phyloP scores from a whole-genome alignment of 2,113 vertebrate genomes.

The Stictonetta naevosa region DNA sequence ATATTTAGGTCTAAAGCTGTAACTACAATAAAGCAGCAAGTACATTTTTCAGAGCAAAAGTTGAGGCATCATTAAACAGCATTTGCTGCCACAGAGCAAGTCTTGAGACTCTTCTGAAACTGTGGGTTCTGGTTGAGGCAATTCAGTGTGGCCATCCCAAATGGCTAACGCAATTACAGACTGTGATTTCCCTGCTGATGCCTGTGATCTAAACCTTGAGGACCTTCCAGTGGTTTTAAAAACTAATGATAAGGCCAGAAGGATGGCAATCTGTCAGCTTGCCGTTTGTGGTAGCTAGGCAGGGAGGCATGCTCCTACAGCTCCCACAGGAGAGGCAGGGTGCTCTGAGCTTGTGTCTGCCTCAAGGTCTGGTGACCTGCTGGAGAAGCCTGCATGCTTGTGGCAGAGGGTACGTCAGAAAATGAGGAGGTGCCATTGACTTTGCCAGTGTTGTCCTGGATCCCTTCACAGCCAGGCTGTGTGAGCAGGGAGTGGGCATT shows the following conservation, averaged over 20 bases:
- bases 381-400: too few species aligned
- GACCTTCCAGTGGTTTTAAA: background rate
- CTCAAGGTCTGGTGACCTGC: background rate
- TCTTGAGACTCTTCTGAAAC: too few species aligned
- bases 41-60: background rate
- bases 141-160: background rate
- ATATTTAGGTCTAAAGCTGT: background rate
- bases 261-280: background rate
- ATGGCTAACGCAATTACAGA: background rate
- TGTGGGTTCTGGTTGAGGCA: background rate
- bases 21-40: background rate
- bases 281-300: background rate
- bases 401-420: background rate
- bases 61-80: rapidly evolving
- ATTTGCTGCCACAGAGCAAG: background rate
- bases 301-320: background rate
- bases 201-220: background rate
- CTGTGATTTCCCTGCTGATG: background rate
- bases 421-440: background rate
- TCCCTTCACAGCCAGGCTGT: too few species aligned
- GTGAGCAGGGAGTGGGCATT: background rate
- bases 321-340: too few species aligned
- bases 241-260: background rate
- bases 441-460: background rate
- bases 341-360: too few species aligned